Evolutionary conservation across 2,797 vertebrate species (phyloP).

Genomic region (Trachurus trachurus): DNA sequence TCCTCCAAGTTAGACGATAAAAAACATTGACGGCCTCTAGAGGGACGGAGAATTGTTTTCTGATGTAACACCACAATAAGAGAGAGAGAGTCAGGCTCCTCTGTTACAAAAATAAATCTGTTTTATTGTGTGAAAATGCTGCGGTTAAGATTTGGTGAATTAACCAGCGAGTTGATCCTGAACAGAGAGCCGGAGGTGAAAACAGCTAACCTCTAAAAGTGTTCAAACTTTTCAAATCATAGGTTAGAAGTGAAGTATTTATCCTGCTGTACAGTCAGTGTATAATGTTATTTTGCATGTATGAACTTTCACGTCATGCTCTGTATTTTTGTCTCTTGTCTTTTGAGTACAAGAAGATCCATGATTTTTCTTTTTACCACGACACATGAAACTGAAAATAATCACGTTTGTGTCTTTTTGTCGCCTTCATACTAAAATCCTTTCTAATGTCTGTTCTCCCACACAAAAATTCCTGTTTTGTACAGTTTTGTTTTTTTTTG

Average conservation of each 20-base stretch:
- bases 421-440: conserved; percentile 37
- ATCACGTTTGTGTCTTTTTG: conserved; percentile 23
- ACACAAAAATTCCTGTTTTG: conserved; percentile 36
- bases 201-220: too few relatives aligned
- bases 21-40: background rate
- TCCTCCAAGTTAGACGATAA: background rate
- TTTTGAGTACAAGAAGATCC: background rate
- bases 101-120: background rate
- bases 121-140: too few relatives aligned
- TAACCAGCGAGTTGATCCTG: too few relatives aligned
- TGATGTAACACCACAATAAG: background rate
- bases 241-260: too few relatives aligned
- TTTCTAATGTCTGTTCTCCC: conserved; percentile 55
- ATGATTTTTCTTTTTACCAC: background rate
- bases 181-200: too few relatives aligned
- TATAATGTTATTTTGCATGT: background rate
- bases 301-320: background rate
- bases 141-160: too few relatives aligned
- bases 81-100: background rate
- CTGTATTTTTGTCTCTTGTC: background rate
- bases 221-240: too few relatives aligned
- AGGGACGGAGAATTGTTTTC: background rate
- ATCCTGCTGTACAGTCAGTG: background rate
- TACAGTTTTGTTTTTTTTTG: conserved; percentile 48
- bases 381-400: conserved; percentile 21